These are phyloP conservation scores for Carpatolechia fugitivella DNA, from an alignment of 2,888 invertebrate genomes.

Conservation along the genomic window DNA sequence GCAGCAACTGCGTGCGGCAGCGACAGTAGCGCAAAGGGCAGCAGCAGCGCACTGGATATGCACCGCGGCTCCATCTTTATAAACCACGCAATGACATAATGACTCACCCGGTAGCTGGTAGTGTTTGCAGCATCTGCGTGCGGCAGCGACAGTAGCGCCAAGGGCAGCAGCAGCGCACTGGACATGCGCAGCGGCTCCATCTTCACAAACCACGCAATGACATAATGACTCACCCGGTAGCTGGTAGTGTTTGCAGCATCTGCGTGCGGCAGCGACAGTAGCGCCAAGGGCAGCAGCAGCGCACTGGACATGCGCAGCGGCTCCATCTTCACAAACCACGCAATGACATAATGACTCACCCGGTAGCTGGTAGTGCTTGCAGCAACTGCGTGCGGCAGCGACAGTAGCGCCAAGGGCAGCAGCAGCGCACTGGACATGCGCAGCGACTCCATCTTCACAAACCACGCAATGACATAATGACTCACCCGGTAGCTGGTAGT, in stretches of 20 bases:
- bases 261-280: slow-evolving; percentile 62
- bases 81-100: too few relatives aligned
- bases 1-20: slow-evolving; percentile 33
- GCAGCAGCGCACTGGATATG: slow-evolving; percentile 64
- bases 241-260: slow-evolving; percentile 60
- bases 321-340: too few relatives aligned
- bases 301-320: slow-evolving; percentile 52
- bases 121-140: slow-evolving; percentile 32
- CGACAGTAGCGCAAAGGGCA: slow-evolving; percentile 68
- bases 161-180: slow-evolving; percentile 74
- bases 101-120: neutral
- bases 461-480: too few relatives aligned
- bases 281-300: slow-evolving; percentile 72
- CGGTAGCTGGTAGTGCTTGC: slow-evolving; percentile 62
- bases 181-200: slow-evolving; percentile 61
- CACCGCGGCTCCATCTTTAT: slow-evolving; percentile 73
- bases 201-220: too few relatives aligned
- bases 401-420: slow-evolving; percentile 69
- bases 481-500: slow-evolving; percentile 63
- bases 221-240: slow-evolving; percentile 52
- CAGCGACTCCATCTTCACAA: too few relatives aligned
- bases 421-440: slow-evolving; percentile 63
- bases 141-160: slow-evolving; percentile 57
- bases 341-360: too few relatives aligned
- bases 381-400: slow-evolving; percentile 58